A percentile compares a stretch with the other conserved stretches of the same genome.
phyloP scores from a whole-genome alignment of 2,888 invertebrate genomes.

The Callyntrura sp. region DNA sequence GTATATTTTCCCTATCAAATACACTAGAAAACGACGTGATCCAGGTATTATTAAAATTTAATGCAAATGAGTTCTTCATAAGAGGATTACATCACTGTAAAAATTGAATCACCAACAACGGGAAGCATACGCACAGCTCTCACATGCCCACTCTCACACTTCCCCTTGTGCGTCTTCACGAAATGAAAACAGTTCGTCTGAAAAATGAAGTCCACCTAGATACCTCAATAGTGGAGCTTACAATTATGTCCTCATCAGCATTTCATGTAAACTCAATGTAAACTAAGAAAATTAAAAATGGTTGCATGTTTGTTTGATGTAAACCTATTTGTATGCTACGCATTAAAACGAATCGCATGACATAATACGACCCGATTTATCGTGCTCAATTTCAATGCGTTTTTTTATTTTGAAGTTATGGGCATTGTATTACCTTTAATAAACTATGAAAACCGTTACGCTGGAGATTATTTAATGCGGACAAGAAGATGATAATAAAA shows the following conservation, averaged over 20 bases:
- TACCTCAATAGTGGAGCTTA: background rate
- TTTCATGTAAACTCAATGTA: background rate
- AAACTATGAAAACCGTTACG: conserved; percentile 4
- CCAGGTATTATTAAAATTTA: conserved; percentile 57
- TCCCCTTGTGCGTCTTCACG: background rate
- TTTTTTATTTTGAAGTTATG: too few species aligned
- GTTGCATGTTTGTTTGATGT: conserved; percentile 9
- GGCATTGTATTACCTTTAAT: too few species aligned
- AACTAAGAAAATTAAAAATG: conserved; percentile 14
- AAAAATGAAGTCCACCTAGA: conserved; percentile 13
- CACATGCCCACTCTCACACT: background rate
- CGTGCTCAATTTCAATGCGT: background rate
- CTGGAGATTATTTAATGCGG: background rate
- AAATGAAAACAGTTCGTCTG: background rate
- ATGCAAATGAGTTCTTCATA: conserved; percentile 65
- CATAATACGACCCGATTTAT: background rate
- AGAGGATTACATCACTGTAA: conserved; percentile 55
- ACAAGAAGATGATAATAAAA: background rate
- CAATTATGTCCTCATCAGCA: background rate
- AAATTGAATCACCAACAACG: background rate
- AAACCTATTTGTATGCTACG: background rate
- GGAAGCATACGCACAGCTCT: too few species aligned
- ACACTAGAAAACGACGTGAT: conserved; percentile 7
- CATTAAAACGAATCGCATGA: background rate
- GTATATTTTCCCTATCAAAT: background rate